phyloP scores from a whole-genome alignment of 2,113 vertebrate genomes.

The Channa argus region DNA sequence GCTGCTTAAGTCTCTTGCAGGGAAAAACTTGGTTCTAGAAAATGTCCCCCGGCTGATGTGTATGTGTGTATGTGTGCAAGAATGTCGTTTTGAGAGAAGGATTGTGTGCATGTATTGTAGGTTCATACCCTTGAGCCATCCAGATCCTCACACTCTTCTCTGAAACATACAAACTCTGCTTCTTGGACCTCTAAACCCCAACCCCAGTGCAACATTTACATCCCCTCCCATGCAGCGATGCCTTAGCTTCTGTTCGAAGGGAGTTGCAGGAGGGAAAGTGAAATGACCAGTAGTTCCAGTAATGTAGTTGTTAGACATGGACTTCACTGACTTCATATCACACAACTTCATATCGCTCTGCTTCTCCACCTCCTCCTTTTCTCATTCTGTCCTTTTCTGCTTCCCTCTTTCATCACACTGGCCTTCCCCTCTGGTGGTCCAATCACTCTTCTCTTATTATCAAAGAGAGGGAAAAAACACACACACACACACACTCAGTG shows the following conservation, averaged over 20 bases:
- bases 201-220: constrained; percentile 7
- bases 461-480: constrained; percentile 29
- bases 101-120: neutral
- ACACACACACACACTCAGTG: constrained; percentile 30
- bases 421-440: constrained; percentile 66
- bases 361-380: constrained; percentile 33
- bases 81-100: neutral
- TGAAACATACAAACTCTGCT: neutral
- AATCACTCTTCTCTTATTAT: constrained; percentile 70
- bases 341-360: neutral
- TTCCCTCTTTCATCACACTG: constrained; percentile 56
- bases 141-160: neutral
- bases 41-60: constrained; percentile 20
- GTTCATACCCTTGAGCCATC: constrained; percentile 6
- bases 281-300: constrained; percentile 69
- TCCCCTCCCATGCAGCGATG: neutral
- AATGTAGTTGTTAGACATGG: constrained; percentile 62
- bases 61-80: neutral
- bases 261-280: constrained; percentile 35
- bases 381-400: constrained; percentile 56
- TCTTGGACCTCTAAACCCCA: neutral
- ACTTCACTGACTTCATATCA: constrained; percentile 64
- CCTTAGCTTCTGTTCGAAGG: constrained; percentile 44
- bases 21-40: constrained; percentile 48
- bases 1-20: constrained; percentile 52